Conservation (phyloP, 2,888 invertebrate species). For the Philaethria dido region DNA sequence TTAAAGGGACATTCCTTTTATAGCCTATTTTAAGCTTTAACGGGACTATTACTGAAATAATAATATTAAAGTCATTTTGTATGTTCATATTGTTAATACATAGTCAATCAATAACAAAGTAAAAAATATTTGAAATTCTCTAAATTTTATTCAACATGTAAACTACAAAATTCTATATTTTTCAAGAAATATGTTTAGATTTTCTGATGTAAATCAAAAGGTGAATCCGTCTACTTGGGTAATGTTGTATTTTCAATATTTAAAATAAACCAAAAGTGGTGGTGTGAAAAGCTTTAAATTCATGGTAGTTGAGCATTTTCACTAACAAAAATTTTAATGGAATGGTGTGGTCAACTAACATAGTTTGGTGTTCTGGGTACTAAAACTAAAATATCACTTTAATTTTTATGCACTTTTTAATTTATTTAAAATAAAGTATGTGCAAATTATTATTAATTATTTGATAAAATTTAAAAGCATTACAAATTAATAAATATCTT, state of each 20-base stretch:
- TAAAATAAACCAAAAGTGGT: neutral
- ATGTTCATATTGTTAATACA: too few relatives aligned
- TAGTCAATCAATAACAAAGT: too few relatives aligned
- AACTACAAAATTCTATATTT: neutral
- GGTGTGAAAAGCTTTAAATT: neutral
- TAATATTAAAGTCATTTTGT: too few relatives aligned
- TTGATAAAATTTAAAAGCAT: too few relatives aligned
- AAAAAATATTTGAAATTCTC: neutral
- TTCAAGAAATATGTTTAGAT: neutral
- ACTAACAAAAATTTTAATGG: conserved; percentile 35
- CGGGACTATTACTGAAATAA: too few relatives aligned
- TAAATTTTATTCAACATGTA: neutral
- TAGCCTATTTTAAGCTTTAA: too few relatives aligned
- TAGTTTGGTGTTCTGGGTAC: conserved; percentile 19
- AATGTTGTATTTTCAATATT: conserved; percentile 1
- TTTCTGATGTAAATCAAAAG: neutral
- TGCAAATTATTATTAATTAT: too few relatives aligned
- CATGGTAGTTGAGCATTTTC: neutral
- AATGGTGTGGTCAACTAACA: conserved; percentile 47
- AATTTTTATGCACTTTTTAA: too few relatives aligned
- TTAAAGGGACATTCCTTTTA: too few relatives aligned
- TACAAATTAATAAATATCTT: too few relatives aligned
- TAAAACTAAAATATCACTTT: neutral
- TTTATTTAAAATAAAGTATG: too few relatives aligned
- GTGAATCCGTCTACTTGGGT: conserved; percentile 6